These are phyloP conservation scores for Heterochromis multidens DNA, from an alignment of 2,113 vertebrate genomes.

Conservation along the genomic window DNA sequence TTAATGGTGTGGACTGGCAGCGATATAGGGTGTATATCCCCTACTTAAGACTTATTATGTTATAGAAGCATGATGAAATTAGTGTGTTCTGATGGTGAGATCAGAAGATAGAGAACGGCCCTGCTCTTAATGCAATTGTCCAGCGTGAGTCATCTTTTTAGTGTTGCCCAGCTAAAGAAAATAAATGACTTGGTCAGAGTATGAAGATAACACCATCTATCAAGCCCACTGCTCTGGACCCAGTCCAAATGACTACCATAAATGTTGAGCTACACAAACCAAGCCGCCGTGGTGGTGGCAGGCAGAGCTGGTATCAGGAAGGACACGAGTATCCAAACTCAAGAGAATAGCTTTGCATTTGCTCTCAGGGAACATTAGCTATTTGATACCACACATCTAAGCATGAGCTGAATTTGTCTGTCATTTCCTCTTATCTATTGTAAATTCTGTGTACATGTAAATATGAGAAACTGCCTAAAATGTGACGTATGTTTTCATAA, in stretches of 20 bases:
- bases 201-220: constrained; percentile 13
- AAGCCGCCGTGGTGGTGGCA: neutral
- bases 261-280: neutral
- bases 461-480: constrained; percentile 55
- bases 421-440: constrained; percentile 32
- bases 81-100: neutral
- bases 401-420: constrained; percentile 5
- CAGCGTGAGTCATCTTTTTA: constrained; percentile 45
- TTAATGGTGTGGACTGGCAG: neutral
- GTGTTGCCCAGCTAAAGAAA: constrained; percentile 29
- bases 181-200: constrained; percentile 35
- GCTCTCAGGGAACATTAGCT: constrained; percentile 62
- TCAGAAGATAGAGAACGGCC: neutral
- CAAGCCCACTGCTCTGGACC: constrained; percentile 11
- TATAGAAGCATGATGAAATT: constrained; percentile 8
- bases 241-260: neutral
- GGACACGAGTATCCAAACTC: neutral
- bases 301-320: neutral
- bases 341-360: constrained; percentile 6
- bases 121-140: constrained; percentile 48
- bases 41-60: constrained; percentile 25
- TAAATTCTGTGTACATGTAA: constrained; percentile 58
- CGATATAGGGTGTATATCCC: neutral
- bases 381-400: neutral
- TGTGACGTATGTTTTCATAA: constrained; percentile 32